Evolutionary conservation across 2,113 vertebrate species (phyloP).

Genomic region (Scatophagus argus): DNA sequence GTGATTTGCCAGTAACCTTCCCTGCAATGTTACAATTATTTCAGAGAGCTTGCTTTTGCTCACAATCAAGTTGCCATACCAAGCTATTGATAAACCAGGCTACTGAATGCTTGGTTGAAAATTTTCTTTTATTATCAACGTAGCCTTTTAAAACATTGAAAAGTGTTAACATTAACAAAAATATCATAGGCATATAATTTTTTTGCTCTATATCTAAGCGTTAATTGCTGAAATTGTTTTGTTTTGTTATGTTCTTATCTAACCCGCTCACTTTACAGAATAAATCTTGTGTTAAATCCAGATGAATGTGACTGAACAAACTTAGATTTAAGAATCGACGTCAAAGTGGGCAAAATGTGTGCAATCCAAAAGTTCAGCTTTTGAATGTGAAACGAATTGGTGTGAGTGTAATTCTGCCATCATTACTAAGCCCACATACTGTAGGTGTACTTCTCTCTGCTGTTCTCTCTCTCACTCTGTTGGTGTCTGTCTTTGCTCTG

Average conservation of each 20-base stretch:
- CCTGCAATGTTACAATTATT: too few relatives aligned
- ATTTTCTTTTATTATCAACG: too few relatives aligned
- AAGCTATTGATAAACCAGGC: too few relatives aligned
- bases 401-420: conserved; percentile 11
- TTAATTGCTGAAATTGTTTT: neutral
- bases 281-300: neutral
- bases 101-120: too few relatives aligned
- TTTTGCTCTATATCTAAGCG: neutral
- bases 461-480: neutral
- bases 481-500: conserved; percentile 55
- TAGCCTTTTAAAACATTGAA: too few relatives aligned
- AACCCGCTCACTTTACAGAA: neutral
- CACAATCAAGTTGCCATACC: too few relatives aligned
- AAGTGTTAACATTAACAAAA: too few relatives aligned
- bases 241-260: too few relatives aligned
- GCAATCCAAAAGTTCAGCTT: neutral
- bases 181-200: neutral
- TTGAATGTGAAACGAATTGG: conserved; percentile 3
- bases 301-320: neutral
- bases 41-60: too few relatives aligned
- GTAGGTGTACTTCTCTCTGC: neutral
- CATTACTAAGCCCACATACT: conserved; percentile 23
- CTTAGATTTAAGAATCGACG: neutral
- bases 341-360: neutral
- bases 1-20: too few relatives aligned